Conservation (phyloP, 2,797 vertebrate species). For the Arremon brunneinucha region DNA sequence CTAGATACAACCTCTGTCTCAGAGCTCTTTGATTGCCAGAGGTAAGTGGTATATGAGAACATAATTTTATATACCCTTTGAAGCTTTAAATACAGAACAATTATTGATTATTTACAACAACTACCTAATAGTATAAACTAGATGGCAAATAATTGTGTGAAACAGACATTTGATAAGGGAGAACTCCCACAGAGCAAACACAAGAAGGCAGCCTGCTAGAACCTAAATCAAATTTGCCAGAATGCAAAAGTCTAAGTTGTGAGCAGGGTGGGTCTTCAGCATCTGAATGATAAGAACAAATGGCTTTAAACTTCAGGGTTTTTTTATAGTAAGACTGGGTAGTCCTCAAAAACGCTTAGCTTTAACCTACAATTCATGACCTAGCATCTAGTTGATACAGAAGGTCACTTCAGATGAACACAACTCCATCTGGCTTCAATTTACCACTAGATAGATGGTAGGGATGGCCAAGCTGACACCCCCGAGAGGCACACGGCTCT, state of each 20-base stretch:
- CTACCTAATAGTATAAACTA: neutral
- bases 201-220: neutral
- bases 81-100: neutral
- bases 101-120: neutral
- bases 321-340: neutral
- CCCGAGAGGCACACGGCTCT: rapidly evolving
- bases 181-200: neutral
- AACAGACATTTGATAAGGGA: neutral
- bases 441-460: neutral
- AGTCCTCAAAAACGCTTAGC: neutral
- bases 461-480: neutral
- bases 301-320: rapidly evolving
- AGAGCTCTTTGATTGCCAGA: neutral
- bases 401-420: neutral
- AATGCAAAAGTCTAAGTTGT: neutral
- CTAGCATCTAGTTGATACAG: neutral
- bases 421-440: neutral
- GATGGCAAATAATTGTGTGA: neutral
- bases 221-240: neutral
- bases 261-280: neutral
- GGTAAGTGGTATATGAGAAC: neutral
- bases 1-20: neutral
- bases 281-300: neutral
- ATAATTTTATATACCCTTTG: neutral
- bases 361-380: neutral